These are phyloP conservation scores for Smutsia temminckii DNA, from an alignment of 2,797 vertebrate genomes.

Conservation along the genomic window DNA sequence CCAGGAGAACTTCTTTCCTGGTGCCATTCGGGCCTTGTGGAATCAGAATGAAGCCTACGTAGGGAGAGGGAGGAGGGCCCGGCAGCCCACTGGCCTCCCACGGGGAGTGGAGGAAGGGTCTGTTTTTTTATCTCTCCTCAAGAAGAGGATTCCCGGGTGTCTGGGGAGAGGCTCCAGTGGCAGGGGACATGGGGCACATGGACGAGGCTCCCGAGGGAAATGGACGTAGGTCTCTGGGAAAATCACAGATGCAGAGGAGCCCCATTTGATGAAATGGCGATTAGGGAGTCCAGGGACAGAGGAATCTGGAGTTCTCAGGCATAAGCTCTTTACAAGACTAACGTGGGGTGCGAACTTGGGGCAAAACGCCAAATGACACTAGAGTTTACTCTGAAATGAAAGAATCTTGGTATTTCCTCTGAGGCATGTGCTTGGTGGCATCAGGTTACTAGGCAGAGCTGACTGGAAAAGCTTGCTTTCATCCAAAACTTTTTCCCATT, in stretches of 20 bases:
- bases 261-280: accelerated
- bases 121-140: background rate
- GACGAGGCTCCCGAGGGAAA: background rate
- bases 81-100: accelerated
- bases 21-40: accelerated
- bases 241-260: background rate
- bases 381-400: background rate
- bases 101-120: background rate
- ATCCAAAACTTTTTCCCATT: background rate
- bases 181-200: too few relatives aligned
- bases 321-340: background rate
- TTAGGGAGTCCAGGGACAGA: too few relatives aligned
- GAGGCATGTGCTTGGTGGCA: background rate
- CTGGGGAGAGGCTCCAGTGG: background rate
- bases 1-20: background rate
- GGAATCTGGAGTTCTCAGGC: background rate
- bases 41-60: background rate
- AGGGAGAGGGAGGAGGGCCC: background rate
- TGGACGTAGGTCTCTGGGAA: background rate
- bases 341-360: background rate
- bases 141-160: background rate
- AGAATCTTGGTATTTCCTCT: background rate
- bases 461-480: background rate
- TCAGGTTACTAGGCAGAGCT: background rate
- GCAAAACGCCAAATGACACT: background rate